A percentile compares a stretch with the other conserved stretches of the same genome.
Evolutionary conservation across 2,888 invertebrate genomes (phyloP).

Genomic region (Pocota personata): DNA sequence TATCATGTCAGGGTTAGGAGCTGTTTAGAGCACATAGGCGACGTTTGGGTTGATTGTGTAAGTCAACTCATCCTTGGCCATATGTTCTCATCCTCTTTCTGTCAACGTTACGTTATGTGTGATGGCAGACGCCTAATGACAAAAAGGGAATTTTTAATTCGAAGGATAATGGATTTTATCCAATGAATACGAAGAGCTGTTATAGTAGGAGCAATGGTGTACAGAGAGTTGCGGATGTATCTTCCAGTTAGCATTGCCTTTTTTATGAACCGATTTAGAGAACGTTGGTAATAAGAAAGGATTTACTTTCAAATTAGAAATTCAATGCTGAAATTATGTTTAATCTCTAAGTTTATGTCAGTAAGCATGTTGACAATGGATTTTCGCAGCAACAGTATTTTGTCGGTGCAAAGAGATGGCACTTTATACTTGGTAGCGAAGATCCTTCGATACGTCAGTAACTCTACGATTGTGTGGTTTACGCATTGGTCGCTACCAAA

Average conservation of each 20-base stretch:
- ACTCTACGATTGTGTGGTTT: too few species aligned
- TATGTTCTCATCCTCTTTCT: slow-evolving; percentile 30
- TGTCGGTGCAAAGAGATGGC: too few species aligned
- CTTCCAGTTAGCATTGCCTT: not conserved
- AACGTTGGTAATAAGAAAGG: not conserved
- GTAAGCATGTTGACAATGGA: not conserved
- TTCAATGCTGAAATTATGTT: not conserved
- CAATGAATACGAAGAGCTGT: slow-evolving; percentile 39
- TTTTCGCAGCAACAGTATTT: too few species aligned
- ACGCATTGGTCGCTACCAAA: too few species aligned
- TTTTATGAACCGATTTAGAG: not conserved
- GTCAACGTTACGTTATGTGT: slow-evolving; percentile 21
- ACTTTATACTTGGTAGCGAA: too few species aligned
- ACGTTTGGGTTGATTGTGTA: slow-evolving; percentile 55
- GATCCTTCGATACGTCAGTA: too few species aligned
- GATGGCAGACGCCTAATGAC: slow-evolving; percentile 34
- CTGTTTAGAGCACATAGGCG: slow-evolving; percentile 50
- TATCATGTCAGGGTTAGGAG: slow-evolving; percentile 33
- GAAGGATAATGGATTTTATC: slow-evolving; percentile 61
- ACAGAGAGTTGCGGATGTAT: not conserved
- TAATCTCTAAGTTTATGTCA: not conserved
- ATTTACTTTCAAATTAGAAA: not conserved
- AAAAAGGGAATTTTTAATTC: slow-evolving; percentile 67
- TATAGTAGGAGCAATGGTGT: not conserved
- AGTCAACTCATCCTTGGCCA: slow-evolving; percentile 62